Evolutionary conservation across 2,888 invertebrate genomes (phyloP), one percentile per base, ranked within the genome.

Genomic region (Cacoxenus indagator): DNA sequence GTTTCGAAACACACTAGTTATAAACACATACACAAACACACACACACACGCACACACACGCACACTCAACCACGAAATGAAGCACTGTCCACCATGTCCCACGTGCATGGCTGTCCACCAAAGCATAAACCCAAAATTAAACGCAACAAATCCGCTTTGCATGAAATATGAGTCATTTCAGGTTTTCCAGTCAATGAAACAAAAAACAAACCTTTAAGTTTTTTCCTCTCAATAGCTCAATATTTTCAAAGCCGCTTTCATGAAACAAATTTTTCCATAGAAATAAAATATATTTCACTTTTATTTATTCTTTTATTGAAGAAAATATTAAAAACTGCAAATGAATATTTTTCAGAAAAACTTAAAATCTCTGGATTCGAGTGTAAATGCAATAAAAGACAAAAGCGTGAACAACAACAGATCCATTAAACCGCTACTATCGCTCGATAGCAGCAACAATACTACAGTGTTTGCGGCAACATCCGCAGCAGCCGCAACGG

Each of bases 391-490:
- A 27, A 74, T 82, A 59, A 86, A 81, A 72, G 87, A 87, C 65
- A 87, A 86, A 76, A 71, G 83, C 24, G 82, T 80, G 57, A 87
- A 88, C 78, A 87, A 87, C 75, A 88, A 88, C 77, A 88, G 87
- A 75, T 85, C 86, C 29, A 78, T 88, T 46, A 86, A 85, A 78
- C 83, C 87, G 57, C 76, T 88, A 67, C 77, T 88, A 37, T 88
- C 88, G 11, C 72, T 88, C 69, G 88, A 88, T 70, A 85, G 81
- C 73, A 79, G 72, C 70, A 69, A 70, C 11, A 69, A 70, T 70
- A 67, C 76, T 57, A 67, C 73, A 70, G 65, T 70, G 62, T 62
- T 73, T 17, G 54, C 70, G 62, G 43, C 73, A 27, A 69, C 71
- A 31, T 62, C 74, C 67, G 67, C 75, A 72, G 59, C 72, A 70